phyloP scores from a whole-genome alignment of 2,113 vertebrate species.

The Apodemus speciosus region DNA sequence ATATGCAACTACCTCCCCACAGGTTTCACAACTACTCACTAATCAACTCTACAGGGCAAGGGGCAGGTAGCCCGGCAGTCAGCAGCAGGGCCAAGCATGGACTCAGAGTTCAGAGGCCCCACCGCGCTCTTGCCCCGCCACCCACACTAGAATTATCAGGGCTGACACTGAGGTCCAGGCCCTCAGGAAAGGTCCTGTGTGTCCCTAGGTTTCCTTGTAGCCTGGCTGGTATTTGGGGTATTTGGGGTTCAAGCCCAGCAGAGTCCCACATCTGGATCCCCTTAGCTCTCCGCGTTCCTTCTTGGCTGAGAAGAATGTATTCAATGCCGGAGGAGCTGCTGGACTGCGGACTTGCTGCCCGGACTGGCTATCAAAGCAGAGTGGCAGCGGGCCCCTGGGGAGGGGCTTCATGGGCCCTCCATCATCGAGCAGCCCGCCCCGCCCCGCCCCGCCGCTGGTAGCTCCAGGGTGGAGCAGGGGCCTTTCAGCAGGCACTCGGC shows the following conservation, averaged over 20 bases:
- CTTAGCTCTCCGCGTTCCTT: constrained; percentile 64
- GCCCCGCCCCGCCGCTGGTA: neutral
- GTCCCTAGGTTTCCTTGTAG: constrained; percentile 54
- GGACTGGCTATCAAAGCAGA: constrained; percentile 56
- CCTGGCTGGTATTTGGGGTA: constrained; percentile 71
- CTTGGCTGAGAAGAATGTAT: constrained; percentile 64
- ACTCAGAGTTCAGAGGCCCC: neutral
- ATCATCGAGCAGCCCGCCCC: neutral
- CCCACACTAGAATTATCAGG: neutral
- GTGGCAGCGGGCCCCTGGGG: constrained; percentile 30
- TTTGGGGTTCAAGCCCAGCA: constrained; percentile 75
- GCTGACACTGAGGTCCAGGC: neutral
- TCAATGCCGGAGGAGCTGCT: constrained; percentile 44
- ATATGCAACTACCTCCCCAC: neutral
- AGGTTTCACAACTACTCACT: neutral
- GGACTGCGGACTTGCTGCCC: constrained; percentile 40
- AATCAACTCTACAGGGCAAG: neutral
- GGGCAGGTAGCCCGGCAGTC: neutral
- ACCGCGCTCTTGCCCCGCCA: neutral
- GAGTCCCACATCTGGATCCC: constrained; percentile 73
- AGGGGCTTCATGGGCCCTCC: constrained; percentile 43
- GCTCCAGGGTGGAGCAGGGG: constrained; percentile 62
- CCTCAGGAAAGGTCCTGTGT: neutral
- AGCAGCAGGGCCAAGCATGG: neutral
- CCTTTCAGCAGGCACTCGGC: constrained; percentile 63